phyloP scores from a whole-genome alignment of 2,113 vertebrate genomes.

The Neodon shergylaensis region DNA sequence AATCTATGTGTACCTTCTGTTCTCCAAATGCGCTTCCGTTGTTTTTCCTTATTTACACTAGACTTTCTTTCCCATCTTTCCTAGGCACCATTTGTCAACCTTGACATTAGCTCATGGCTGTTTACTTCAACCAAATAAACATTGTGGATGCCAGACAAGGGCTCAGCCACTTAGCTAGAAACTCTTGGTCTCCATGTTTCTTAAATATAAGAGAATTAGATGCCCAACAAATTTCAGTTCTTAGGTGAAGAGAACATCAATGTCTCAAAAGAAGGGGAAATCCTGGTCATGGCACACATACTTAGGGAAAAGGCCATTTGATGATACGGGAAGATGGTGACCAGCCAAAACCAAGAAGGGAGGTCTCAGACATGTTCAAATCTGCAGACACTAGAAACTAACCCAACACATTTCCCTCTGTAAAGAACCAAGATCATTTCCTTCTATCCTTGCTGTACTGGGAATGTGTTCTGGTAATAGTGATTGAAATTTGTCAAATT shows the following conservation, averaged over 20 bases:
- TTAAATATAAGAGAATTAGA: not conserved
- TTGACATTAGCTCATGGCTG: not conserved
- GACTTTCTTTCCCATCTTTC: constrained; percentile 34
- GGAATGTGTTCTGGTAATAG: not conserved
- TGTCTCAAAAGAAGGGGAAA: not conserved
- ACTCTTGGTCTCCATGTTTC: not conserved
- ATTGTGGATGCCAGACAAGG: not conserved
- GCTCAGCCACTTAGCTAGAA: not conserved
- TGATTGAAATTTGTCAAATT: not conserved
- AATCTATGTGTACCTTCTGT: not conserved
- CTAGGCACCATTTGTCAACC: not conserved
- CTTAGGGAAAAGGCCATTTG: too few relatives aligned
- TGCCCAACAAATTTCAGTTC: not conserved
- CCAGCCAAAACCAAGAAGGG: not conserved
- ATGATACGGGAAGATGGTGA: not conserved
- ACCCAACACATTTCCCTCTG: not conserved
- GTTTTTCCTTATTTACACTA: not conserved
- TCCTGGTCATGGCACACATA: not conserved
- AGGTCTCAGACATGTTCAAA: not conserved
- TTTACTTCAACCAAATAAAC: not conserved
- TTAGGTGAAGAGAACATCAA: not conserved
- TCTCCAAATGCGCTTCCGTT: not conserved
- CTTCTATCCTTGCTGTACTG: not conserved
- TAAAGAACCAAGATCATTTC: not conserved
- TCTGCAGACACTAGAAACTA: not conserved